Evolutionary conservation across 2,113 vertebrate genomes (phyloP).

Genomic region (Chloebia gouldiae): DNA sequence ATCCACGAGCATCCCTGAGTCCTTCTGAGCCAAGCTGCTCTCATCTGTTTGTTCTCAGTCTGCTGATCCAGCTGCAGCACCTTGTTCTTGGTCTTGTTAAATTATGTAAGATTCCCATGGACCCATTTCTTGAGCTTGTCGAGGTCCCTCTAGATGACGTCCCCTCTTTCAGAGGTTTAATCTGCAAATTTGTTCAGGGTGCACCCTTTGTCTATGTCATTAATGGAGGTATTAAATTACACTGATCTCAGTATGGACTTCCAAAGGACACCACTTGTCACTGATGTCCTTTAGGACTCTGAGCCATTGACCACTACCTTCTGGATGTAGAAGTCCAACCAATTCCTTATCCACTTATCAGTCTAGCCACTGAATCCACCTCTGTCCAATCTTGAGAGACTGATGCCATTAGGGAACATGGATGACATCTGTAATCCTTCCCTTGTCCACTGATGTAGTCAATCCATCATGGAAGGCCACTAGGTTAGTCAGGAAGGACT

Average conservation of each 20-base stretch:
- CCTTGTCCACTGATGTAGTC: not conserved
- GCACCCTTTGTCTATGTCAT: not conserved
- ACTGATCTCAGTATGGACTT: not conserved
- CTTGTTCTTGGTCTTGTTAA: not conserved
- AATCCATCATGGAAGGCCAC: not conserved
- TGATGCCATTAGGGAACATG: accelerated
- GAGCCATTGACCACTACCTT: not conserved
- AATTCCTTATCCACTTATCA: not conserved
- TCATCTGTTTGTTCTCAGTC: not conserved
- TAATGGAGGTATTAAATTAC: not conserved
- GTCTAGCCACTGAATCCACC: not conserved
- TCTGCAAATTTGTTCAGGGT: not conserved
- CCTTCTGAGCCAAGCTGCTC: not conserved
- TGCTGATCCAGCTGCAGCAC: not conserved
- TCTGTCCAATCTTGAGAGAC: not conserved
- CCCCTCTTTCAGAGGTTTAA: not conserved
- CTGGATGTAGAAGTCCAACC: not conserved
- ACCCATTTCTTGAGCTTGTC: not conserved
- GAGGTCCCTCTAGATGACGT: not conserved
- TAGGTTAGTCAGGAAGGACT: not conserved
- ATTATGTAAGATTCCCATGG: not conserved
- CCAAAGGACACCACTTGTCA: not conserved
- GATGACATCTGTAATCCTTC: not conserved
- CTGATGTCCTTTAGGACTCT: not conserved
- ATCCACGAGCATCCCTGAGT: too few species aligned